phyloP scores from a whole-genome alignment of 2,797 vertebrate species.

The Malurus splendens region DNA sequence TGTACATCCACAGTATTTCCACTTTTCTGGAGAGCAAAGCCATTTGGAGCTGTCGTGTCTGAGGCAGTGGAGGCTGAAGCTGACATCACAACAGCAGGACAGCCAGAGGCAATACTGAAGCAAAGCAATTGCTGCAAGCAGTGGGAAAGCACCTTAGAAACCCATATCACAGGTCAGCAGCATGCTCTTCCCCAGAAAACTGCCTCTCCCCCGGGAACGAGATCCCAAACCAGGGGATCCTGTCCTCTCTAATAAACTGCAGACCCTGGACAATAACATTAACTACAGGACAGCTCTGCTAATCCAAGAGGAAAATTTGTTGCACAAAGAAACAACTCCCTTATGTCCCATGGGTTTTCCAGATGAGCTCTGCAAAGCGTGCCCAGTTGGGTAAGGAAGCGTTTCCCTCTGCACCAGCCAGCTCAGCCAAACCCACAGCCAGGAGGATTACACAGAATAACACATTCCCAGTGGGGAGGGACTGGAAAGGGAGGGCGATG shows the following conservation, averaged over 20 bases:
- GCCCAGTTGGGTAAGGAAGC: accelerated
- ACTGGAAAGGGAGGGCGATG: background rate
- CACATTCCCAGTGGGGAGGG: background rate
- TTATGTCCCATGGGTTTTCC: accelerated
- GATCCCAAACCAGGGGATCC: background rate
- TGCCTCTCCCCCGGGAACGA: background rate
- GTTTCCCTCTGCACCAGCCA: accelerated
- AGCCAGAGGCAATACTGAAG: background rate
- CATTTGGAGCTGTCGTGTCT: accelerated
- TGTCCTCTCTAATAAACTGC: background rate
- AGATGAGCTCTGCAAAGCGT: background rate
- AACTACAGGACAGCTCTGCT: background rate
- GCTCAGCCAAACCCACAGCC: background rate
- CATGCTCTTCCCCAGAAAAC: background rate
- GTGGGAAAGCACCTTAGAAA: background rate
- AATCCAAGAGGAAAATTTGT: background rate
- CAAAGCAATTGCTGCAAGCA: background rate
- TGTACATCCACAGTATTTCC: background rate
- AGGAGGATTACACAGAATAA: background rate
- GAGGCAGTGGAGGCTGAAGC: background rate
- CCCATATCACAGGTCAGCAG: accelerated
- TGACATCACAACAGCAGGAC: background rate
- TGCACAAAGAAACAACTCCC: background rate
- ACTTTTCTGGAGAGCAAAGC: background rate
- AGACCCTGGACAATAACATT: background rate